Base-by-base conservation (phyloP, 1,140 invertebrate species). In the Varroa destructor region DNA sequence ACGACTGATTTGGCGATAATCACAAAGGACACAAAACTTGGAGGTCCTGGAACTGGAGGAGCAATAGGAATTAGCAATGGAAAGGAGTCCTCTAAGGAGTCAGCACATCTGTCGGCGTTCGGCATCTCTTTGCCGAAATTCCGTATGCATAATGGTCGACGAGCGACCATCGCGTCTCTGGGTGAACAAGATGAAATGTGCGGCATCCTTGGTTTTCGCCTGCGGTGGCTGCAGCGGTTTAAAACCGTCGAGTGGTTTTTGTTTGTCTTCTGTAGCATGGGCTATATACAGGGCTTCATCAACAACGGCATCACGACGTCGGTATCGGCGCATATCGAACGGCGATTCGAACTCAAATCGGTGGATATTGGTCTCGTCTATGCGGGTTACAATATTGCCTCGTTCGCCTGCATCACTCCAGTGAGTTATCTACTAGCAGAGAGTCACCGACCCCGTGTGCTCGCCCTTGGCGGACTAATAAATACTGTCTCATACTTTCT, bases 231-330 rank as follows among this genome's bases (percentile, higher is more conserved):
- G 40, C 61, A 67, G 61, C 12, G 61, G 37, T 67, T 67, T 40
- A 40, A 46, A 5, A 67, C 61, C 61, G 61, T 67, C 12, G 61
- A 67, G 46, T 67, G 61, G 61, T 67, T 67, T 37, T 37, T 67
- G 61, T 67, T 67, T 46, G 40, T 67, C 14, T 67, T 67, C 61
- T 67, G 61, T 37, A 67, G 61, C 61, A 67, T 67, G 61, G 61
- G 61, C 36, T 67, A 67, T 37, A 67, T 67, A 40, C 61, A 67
- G 61, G 61, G 61, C 61, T 67, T 67, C 61, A 67, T 67, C 36
- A 67, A 67, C 61, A 67, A 67, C 61, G 61, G 61, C 14, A 67
- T 67, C 61, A 67, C 61, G 10, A 67, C 61, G 3, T 67, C 61
- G 61, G 61, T 67, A 14, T 67, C 61, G 46, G 61, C 61, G 12